A percentile compares a stretch with the other conserved stretches of the same genome.
Evolutionary conservation across 2,888 invertebrate species (phyloP).

Genomic region (Maniola hyperantus): DNA sequence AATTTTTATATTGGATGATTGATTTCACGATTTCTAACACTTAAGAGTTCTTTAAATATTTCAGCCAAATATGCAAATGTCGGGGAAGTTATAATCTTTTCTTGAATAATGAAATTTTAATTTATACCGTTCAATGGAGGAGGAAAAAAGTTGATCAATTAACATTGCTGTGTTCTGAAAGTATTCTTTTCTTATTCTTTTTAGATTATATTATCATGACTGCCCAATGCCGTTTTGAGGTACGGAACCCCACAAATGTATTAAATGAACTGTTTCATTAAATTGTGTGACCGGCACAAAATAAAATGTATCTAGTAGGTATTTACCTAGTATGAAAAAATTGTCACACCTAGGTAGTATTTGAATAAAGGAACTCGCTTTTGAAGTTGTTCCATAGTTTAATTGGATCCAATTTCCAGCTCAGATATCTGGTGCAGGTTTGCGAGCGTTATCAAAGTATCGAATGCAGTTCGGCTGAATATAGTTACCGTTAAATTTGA

Average conservation of each 20-base stretch:
- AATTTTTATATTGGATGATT: too few species aligned
- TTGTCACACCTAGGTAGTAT: neutral
- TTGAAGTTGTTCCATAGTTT: neutral
- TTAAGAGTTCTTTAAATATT: conserved; percentile 41
- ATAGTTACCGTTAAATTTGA: conserved; percentile 1
- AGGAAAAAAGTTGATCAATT: conserved; percentile 39
- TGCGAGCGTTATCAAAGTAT: conserved; percentile 3
- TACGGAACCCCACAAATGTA: too few species aligned
- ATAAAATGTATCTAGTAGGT: too few species aligned
- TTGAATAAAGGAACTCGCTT: neutral
- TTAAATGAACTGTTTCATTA: too few species aligned
- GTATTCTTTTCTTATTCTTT: conserved; percentile 2
- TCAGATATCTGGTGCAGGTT: conserved; percentile 13
- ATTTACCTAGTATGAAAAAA: too few species aligned
- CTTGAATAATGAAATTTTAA: conserved; percentile 49
- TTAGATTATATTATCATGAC: neutral
- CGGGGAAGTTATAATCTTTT: conserved; percentile 45
- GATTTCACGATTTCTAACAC: too few species aligned
- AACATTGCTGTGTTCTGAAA: conserved; percentile 32
- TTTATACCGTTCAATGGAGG: conserved; percentile 44
- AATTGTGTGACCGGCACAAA: too few species aligned
- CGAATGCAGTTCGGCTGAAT: conserved; percentile 3
- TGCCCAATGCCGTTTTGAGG: too few species aligned
- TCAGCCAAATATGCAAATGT: conserved; percentile 46
- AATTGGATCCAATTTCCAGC: conserved; percentile 1